phyloP scores from a whole-genome alignment of 2,888 invertebrate genomes.

The Nymphalis polychloros region DNA sequence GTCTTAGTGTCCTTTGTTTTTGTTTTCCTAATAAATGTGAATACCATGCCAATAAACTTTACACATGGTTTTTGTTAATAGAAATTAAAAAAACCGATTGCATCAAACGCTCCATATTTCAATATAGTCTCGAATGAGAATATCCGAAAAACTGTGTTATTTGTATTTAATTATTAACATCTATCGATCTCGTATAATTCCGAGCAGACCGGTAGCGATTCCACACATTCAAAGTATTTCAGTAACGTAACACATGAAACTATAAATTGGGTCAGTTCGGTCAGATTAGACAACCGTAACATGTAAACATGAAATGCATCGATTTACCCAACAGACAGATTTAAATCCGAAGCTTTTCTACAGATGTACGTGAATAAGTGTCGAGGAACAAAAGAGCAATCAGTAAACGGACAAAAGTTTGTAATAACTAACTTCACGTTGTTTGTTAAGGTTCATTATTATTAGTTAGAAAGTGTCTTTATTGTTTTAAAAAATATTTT shows the following conservation, averaged over 20 bases:
- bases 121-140: no score
- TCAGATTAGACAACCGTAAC: conserved; percentile 38
- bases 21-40: no score
- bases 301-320: conserved; percentile 36
- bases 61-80: no score
- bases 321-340: conserved; percentile 18
- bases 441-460: conserved; percentile 48
- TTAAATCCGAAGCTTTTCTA: conserved; percentile 4
- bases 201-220: conserved; percentile 13
- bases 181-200: neutral
- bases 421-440: conserved; percentile 48
- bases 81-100: no score
- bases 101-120: no score
- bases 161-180: neutral
- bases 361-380: conserved; percentile 22
- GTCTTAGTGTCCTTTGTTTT: no score
- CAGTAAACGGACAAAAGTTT: conserved; percentile 46
- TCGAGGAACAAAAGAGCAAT: conserved; percentile 38
- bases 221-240: conserved; percentile 47
- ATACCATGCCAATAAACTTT: no score
- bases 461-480: conserved; percentile 51
- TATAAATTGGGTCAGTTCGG: conserved; percentile 47
- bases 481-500: conserved; percentile 39
- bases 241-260: conserved; percentile 44
- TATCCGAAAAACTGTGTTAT: conserved; percentile 2